Conservation (phyloP, 2,888 invertebrate genomes). For the Podotricha telesiphe region DNA sequence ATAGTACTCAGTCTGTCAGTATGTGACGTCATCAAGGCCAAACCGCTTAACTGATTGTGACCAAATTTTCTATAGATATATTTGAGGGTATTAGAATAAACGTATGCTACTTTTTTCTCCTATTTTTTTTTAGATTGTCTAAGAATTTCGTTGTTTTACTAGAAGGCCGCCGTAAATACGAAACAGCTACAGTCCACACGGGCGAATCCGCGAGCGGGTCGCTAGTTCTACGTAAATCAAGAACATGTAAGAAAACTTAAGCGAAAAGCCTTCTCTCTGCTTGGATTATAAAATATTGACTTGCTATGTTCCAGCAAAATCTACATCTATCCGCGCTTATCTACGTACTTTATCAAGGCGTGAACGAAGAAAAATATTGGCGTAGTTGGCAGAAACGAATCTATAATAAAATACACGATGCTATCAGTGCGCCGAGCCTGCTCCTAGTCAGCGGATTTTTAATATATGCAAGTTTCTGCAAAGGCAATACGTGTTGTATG, state of each 20-base stretch:
- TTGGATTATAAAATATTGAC: conserved; percentile 34
- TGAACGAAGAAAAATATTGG: conserved; percentile 44
- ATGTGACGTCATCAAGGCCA: too few species aligned
- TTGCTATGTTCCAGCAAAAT: conserved; percentile 29
- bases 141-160: too few species aligned
- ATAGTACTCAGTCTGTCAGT: too few species aligned
- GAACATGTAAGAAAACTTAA: background rate
- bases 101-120: too few species aligned
- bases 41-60: too few species aligned
- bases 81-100: too few species aligned
- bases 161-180: too few species aligned
- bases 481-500: conserved; percentile 56
- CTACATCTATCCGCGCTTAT: conserved; percentile 35
- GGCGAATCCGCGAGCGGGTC: too few species aligned
- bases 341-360: conserved; percentile 40
- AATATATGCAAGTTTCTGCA: conserved; percentile 47
- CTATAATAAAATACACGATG: conserved; percentile 40
- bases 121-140: too few species aligned
- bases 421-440: conserved; percentile 37
- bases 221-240: too few species aligned
- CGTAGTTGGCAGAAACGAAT: conserved; percentile 42
- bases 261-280: background rate
- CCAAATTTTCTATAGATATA: too few species aligned
- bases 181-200: too few species aligned
- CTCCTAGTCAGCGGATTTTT: conserved; percentile 47